A percentile compares a stretch with the other conserved stretches of the same genome.
Conservation (phyloP, 2,113 vertebrate genomes). For the Lonchura striata region DNA sequence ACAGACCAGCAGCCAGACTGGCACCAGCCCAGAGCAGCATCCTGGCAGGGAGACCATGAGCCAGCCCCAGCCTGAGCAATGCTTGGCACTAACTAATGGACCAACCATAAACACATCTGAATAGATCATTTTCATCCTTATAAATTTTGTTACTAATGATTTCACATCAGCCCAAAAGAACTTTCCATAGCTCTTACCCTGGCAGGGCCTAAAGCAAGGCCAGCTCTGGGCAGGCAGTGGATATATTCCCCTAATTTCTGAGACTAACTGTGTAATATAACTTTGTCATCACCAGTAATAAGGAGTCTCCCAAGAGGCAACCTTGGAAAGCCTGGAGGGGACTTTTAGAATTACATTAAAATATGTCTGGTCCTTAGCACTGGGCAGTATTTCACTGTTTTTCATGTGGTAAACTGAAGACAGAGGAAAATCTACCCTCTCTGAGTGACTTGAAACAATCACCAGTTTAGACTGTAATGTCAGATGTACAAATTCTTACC, state of each 20-base stretch:
- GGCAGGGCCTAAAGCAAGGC: background rate
- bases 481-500: background rate
- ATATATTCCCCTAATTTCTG: background rate
- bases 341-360: background rate
- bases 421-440: background rate
- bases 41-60: background rate
- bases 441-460: background rate
- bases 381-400: background rate
- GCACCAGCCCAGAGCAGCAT: background rate
- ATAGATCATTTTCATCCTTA: background rate
- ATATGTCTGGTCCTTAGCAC: background rate
- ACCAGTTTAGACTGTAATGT: background rate
- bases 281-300: background rate
- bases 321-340: background rate
- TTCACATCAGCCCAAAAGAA: background rate
- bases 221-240: background rate
- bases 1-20: background rate
- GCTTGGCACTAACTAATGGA: background rate
- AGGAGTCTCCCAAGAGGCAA: background rate
- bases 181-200: background rate
- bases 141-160: background rate
- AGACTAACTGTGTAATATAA: background rate
- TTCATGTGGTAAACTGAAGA: background rate
- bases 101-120: background rate
- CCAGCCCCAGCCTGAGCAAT: background rate